These are phyloP conservation scores for Tanytarsus gracilentus DNA, from an alignment of 2,888 invertebrate genomes.

Conservation along the genomic window DNA sequence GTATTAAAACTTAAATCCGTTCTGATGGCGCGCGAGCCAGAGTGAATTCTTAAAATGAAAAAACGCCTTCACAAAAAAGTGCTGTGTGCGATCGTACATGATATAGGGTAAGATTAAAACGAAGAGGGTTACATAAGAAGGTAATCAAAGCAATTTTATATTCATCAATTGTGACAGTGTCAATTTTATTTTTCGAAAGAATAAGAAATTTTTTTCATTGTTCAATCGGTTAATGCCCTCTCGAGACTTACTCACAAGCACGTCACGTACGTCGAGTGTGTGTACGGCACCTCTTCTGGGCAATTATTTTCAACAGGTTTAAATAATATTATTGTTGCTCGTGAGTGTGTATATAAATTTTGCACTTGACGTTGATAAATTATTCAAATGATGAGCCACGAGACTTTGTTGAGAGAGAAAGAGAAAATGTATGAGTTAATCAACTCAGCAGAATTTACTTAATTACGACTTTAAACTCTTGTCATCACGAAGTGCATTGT, in stretches of 20 bases:
- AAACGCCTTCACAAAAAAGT: conserved; percentile 14
- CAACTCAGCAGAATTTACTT: too few relatives aligned
- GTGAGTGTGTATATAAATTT: too few relatives aligned
- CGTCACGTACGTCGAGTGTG: too few relatives aligned
- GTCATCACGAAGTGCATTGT: too few relatives aligned
- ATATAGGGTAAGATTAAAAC: background rate
- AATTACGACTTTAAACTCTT: too few relatives aligned
- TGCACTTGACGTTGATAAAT: too few relatives aligned
- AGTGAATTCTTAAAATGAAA: background rate
- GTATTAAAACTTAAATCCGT: background rate
- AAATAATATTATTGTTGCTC: too few relatives aligned
- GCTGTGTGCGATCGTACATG: background rate
- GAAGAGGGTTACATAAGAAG: background rate
- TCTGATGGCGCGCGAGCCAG: background rate
- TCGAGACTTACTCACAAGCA: background rate
- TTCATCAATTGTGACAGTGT: conserved; percentile 22
- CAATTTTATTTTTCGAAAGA: background rate
- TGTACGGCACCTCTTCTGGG: too few relatives aligned
- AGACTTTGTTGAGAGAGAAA: too few relatives aligned
- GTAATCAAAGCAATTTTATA: conserved; percentile 21
- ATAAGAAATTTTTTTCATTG: background rate
- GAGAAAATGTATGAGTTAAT: too few relatives aligned
- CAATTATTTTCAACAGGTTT: too few relatives aligned
- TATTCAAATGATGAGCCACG: too few relatives aligned
- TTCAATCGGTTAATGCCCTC: background rate